These are phyloP conservation scores for Phataginus tetradactyla DNA, from an alignment of 2,797 vertebrate species.

Conservation along the genomic window DNA sequence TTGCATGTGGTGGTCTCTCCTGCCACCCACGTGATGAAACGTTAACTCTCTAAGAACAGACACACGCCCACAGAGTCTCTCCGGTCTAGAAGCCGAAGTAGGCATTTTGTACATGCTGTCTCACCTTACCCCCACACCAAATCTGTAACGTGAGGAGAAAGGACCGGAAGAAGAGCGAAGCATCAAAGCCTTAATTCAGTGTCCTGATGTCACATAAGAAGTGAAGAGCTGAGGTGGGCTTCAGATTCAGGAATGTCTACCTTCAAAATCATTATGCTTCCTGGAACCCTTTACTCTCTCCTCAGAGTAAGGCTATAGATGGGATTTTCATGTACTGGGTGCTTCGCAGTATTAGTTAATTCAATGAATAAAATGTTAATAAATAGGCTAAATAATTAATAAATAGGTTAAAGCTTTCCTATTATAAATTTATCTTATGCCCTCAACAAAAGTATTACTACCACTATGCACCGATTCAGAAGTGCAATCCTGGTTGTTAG, in stretches of 20 bases:
- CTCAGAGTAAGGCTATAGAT: background rate
- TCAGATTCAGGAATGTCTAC: background rate
- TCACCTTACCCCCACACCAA: background rate
- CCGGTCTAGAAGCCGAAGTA: background rate
- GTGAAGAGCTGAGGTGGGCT: background rate
- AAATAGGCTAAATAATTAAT: background rate
- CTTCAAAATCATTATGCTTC: background rate
- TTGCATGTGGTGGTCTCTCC: background rate
- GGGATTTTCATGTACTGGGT: background rate
- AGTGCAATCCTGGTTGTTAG: background rate
- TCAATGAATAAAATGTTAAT: background rate
- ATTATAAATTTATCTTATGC: background rate
- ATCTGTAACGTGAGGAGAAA: background rate
- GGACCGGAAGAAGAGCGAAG: background rate
- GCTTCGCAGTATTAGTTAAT: background rate
- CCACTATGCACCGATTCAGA: background rate
- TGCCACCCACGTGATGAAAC: background rate
- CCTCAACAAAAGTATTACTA: background rate
- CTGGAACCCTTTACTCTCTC: background rate
- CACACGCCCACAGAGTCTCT: accelerated
- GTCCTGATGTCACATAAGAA: background rate
- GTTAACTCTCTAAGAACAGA: background rate
- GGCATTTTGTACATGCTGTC: background rate
- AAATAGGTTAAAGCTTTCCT: background rate
- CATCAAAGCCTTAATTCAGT: background rate